A percentile compares a stretch with the other conserved stretches of the same genome.
Conservation (phyloP, 37 sponge, comb jelly and placozoan genomes). For the Mnemiopsis leidyi region DNA sequence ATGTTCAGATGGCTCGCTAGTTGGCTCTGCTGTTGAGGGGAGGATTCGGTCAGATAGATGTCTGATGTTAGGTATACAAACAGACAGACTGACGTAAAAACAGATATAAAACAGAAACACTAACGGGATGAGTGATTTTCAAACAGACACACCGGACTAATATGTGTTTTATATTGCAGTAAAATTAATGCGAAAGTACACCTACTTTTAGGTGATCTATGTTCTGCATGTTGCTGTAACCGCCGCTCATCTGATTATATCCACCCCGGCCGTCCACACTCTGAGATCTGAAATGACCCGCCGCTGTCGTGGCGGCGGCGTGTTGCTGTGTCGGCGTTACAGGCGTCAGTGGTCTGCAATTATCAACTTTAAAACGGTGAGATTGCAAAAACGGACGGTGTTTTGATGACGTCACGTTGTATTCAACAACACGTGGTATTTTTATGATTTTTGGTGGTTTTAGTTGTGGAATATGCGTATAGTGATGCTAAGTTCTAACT, state of each 20-base stretch:
- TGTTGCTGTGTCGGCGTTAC: slow-evolving; percentile 14
- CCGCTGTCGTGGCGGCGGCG: not conserved
- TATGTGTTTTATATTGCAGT: no score
- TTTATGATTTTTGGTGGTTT: not conserved
- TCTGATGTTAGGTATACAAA: no score
- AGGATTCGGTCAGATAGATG: no score
- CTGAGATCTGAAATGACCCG: slow-evolving; percentile 15
- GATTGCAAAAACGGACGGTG: not conserved
- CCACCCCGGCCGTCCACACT: slow-evolving; percentile 54
- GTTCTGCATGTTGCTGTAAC: slow-evolving; percentile 14
- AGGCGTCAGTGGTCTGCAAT: slow-evolving; percentile 14
- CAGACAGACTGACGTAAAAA: no score
- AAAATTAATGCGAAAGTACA: no score
- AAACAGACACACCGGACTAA: no score
- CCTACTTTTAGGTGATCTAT: slow-evolving; percentile 25
- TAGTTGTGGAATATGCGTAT: no score
- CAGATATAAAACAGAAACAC: no score
- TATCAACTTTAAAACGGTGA: not conserved
- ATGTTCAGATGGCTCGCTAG: slow-evolving; percentile 14
- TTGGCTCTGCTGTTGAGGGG: slow-evolving; percentile 43
- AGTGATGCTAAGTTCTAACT: no score
- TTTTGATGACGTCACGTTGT: not conserved
- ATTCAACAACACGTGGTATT: no score
- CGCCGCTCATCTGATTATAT: not conserved
- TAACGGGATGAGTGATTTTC: no score